phyloP scores from a whole-genome alignment of 2,113 vertebrate species.

The Pelecanoides urinatrix region DNA sequence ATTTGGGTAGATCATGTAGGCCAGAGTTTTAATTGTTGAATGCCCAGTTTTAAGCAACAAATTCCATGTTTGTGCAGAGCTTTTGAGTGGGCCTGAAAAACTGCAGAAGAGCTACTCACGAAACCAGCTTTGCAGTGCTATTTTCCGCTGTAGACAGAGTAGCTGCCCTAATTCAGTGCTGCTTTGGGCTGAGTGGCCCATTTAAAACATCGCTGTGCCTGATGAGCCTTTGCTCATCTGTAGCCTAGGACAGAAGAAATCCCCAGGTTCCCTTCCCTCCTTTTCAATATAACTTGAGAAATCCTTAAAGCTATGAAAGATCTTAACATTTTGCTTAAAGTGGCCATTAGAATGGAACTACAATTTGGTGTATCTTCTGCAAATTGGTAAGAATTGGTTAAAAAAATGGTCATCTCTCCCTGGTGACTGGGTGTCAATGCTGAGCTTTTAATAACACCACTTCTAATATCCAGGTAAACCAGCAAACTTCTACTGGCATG shows the following conservation, averaged over 20 bases:
- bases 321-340: not conserved
- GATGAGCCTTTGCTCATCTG: not conserved
- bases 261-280: not conserved
- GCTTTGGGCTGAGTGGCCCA: not conserved
- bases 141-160: not conserved
- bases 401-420: not conserved
- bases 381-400: not conserved
- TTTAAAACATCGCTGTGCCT: not conserved
- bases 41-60: not conserved
- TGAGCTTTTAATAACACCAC: not conserved
- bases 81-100: not conserved
- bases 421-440: not conserved
- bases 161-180: not conserved
- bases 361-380: not conserved
- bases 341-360: not conserved
- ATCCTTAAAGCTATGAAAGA: not conserved
- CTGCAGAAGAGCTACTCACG: not conserved
- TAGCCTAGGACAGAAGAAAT: not conserved
- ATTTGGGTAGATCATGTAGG: not conserved
- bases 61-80: rapidly evolving
- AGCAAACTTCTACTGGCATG: not conserved
- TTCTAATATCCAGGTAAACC: not conserved
- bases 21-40: not conserved
- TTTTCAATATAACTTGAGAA: not conserved
- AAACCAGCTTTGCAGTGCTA: not conserved